Evolutionary conservation across 2,888 invertebrate genomes (phyloP).

Genomic region (Muschampia plurimacula): DNA sequence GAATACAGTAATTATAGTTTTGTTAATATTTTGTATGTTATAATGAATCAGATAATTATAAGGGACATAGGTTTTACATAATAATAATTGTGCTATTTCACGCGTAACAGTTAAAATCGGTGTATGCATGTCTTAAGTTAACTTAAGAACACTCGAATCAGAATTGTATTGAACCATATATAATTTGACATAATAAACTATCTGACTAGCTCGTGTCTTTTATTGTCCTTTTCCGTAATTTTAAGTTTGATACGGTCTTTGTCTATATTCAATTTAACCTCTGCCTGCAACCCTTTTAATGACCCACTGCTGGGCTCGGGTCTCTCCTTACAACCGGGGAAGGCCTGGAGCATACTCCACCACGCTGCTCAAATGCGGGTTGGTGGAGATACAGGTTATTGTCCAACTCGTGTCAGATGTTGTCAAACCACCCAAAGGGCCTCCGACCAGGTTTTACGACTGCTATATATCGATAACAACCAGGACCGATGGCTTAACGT

Average conservation of each 20-base stretch:
- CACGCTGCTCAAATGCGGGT: no score
- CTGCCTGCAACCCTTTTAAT: no score
- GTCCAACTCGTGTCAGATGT: no score
- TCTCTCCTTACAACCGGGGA: no score
- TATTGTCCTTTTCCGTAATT: slow-evolving; percentile 20
- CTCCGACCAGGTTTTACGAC: no score
- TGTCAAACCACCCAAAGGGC: no score
- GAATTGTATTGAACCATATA: slow-evolving; percentile 65
- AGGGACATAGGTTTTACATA: slow-evolving; percentile 62
- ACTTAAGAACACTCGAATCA: slow-evolving; percentile 68
- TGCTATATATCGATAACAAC: no score
- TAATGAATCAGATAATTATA: slow-evolving; percentile 65
- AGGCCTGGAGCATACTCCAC: no score
- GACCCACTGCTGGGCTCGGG: no score
- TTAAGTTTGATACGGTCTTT: background rate
- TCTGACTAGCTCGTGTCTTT: slow-evolving; percentile 67
- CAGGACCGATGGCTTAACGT: no score
- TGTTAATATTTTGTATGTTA: slow-evolving; percentile 79
- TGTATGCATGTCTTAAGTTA: slow-evolving; percentile 62
- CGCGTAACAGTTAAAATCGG: slow-evolving; percentile 56
- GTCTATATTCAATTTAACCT: no score
- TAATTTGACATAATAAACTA: slow-evolving; percentile 73
- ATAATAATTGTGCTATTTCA: slow-evolving; percentile 55
- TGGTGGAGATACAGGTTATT: no score
- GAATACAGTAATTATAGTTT: slow-evolving; percentile 72